phyloP scores from a whole-genome alignment of 2,113 vertebrate genomes.

The Myotis brandtii region DNA sequence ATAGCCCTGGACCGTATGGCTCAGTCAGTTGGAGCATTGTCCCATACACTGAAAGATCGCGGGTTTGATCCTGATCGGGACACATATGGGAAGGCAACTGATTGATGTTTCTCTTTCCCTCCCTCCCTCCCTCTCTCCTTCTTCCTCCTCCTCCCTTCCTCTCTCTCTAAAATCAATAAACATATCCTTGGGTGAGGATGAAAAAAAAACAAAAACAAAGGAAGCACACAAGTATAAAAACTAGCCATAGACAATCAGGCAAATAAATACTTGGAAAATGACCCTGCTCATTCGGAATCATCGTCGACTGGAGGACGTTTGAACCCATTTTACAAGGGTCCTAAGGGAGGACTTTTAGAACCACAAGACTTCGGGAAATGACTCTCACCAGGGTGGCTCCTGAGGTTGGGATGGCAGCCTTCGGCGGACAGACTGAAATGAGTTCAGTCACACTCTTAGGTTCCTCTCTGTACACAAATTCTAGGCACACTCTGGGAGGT shows the following conservation, averaged over 20 bases:
- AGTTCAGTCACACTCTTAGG: rapidly evolving
- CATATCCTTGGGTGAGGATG: neutral
- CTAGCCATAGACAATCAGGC: neutral
- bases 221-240: neutral
- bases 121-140: neutral
- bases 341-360: neutral
- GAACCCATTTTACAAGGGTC: neutral
- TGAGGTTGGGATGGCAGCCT: neutral
- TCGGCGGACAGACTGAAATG: neutral
- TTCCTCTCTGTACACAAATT: too few relatives aligned
- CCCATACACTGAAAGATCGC: neutral
- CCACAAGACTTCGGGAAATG: neutral
- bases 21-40: neutral
- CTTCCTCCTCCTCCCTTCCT: neutral
- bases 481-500: too few relatives aligned
- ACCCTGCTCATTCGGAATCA: neutral
- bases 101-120: neutral
- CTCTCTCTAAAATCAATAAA: neutral
- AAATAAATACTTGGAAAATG: neutral
- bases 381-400: neutral
- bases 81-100: neutral
- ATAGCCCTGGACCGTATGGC: neutral
- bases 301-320: neutral
- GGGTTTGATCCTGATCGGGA: neutral
- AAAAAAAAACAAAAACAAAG: neutral